Base-by-base conservation (phyloP, 2,888 invertebrate species). In the Andrena hattorfiana region DNA sequence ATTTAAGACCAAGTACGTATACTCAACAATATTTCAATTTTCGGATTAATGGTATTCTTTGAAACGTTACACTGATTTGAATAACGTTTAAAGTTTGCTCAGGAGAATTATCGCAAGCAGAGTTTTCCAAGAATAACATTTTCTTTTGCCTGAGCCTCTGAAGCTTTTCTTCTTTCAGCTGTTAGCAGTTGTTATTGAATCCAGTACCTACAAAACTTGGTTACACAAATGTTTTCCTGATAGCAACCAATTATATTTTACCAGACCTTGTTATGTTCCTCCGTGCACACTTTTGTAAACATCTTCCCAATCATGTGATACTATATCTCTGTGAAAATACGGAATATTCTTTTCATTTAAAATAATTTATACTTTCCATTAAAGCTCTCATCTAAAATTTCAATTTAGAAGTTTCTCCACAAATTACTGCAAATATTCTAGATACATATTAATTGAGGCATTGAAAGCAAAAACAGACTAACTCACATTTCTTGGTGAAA, bases 151-250 rank as follows among this genome's bases (percentile, higher is more conserved):
- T 10, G 54, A 51, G 20, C 13, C 32, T 54, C 30, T 16, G 16
- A 54, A 54, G 67, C 32, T 54, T 13, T 28, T 30, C 23, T 54
- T 51, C 32, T 68, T 68, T 68, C 30, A 54, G 23, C 67, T 54
- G 20, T 23, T 3, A 68, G 30, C 20, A 67, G 67, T 20, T 67
- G 51, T 32, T 67, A 30, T 49, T 32, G 54, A 54, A 68, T 68
- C 68, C 42, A 16, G 5, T 42, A 3, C 10, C 32, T 30, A 13
- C 16, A 16, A 54, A 54, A 54, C 54, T 4, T 68, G 4, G 20
- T 23, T 54, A 7, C 13, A 13, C 4, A 16, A 54, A 68, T 68
- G 32, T 51, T 68, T 54, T 51, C 2, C 10, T 62, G 32, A n/a
- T n/a, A 54, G 28, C 7, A 54, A 32, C 13, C 32, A 32, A 30